Evolutionary conservation across 2,888 invertebrate species (phyloP).

Genomic region (Tipula unca): DNA sequence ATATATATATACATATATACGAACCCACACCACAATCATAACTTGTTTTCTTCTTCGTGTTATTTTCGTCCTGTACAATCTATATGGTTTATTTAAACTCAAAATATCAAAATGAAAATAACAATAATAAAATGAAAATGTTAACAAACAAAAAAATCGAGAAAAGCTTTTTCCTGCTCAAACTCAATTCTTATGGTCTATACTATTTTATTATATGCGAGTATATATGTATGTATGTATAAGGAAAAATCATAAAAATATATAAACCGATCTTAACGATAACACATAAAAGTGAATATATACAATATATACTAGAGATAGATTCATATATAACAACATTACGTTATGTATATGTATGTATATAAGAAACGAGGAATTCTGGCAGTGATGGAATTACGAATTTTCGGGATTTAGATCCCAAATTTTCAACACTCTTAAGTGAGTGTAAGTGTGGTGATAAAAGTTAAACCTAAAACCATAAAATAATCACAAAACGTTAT

Average conservation of each 20-base stretch:
- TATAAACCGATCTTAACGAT: not conserved
- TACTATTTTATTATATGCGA: not conserved
- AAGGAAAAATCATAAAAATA: not conserved
- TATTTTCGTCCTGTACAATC: too few relatives aligned
- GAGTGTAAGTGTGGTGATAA: not conserved
- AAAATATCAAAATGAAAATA: not conserved
- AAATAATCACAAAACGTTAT: not conserved
- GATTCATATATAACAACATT: not conserved
- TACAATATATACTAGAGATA: not conserved
- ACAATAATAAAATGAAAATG: not conserved
- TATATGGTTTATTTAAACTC: too few relatives aligned
- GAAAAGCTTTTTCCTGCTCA: not conserved
- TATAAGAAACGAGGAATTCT: too few relatives aligned
- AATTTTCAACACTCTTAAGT: not conserved
- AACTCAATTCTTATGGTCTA: not conserved
- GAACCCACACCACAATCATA: too few relatives aligned
- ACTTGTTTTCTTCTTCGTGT: too few relatives aligned
- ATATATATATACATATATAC: too few relatives aligned
- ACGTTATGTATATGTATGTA: too few relatives aligned
- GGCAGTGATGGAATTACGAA: not conserved
- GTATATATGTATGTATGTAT: not conserved
- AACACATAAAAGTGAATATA: not conserved
- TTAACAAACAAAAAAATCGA: not conserved
- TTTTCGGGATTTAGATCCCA: not conserved
- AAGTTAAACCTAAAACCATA: not conserved